Evolutionary conservation across 1,140 invertebrate genomes (phyloP).

Genomic region (Lepidurus packardi): DNA sequence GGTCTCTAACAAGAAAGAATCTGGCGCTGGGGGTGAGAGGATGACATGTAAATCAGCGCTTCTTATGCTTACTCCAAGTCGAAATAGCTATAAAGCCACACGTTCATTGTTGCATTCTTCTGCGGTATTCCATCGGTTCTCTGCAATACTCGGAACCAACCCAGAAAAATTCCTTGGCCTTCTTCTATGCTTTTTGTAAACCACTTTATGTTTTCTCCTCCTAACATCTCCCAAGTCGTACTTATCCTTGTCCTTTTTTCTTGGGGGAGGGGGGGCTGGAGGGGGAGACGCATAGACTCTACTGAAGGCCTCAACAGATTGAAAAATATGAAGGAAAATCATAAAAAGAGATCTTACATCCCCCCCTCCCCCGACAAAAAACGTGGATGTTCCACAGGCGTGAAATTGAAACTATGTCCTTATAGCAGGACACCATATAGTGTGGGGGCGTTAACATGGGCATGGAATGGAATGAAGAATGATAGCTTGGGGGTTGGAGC

Average conservation of each 20-base stretch:
- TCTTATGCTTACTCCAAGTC: background rate
- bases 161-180: background rate
- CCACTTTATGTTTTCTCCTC: background rate
- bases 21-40: background rate
- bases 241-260: background rate
- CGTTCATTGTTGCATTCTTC: background rate
- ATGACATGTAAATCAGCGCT: conserved; percentile 21
- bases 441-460: conserved; percentile 4
- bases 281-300: background rate
- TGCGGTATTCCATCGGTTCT: background rate
- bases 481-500: background rate
- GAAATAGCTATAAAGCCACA: background rate
- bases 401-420: background rate
- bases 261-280: background rate
- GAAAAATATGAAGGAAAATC: conserved; percentile 14
- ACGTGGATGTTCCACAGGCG: background rate
- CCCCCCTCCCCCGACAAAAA: background rate
- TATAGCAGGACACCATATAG: background rate
- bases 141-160: background rate
- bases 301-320: background rate
- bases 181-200: background rate
- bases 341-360: background rate
- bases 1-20: background rate
- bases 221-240: background rate
- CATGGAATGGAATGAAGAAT: background rate